Evolutionary conservation across 2,113 vertebrate species (phyloP), one percentile per base, ranked within the genome.

Genomic region (Ascaphus truei): DNA sequence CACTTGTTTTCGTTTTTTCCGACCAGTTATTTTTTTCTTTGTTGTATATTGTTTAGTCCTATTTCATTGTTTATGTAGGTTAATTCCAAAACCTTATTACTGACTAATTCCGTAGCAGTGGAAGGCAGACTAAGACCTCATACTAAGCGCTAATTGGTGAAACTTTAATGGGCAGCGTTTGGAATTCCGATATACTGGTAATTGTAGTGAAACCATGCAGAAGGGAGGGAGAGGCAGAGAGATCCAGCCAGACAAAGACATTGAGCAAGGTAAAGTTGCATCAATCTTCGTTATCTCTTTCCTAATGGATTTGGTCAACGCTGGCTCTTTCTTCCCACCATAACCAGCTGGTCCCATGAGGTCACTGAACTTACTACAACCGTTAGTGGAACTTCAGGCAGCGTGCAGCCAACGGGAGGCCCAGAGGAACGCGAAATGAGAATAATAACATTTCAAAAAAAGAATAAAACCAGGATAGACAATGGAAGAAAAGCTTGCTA

Each of bases 321-420:
- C 7, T 4, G 25, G 22, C 39, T 53, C 34, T 68, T 57, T 48
- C 31, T 68, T 48, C 53, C 20, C 13, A 48, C 29, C 39, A 26
- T 58, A 47, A 26, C 53, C 37, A 57, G 57, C 52, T 68, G 34
- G 51, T 52, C 36, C 45, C 12, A 37, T 65, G 48, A 65, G 47
- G 62, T 29, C 48, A 41, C 48, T 12, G 3, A 53, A 37, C 47
- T 12, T 30, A 33, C 7, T n/a, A 45, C 18, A 67, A 43, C 51
- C 25, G 33, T 45, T 56, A 45, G 16, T 33, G 15, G 52, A 16
- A 43, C 11, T 16, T n/a, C 43, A 23, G 56, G 51, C 50, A 26
- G 10, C 18, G n/a, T 10, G 18, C 18, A 43, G 29, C 50, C 27
- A 45, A 45, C 34, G 22, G n/a, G 12, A 53, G 18, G 22, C 6